Percentiles rank a stretch among this genome's conserved stretches.
These are phyloP conservation scores for Limenitis camilla DNA, from an alignment of 2,888 invertebrate genomes.

Conservation along the genomic window DNA sequence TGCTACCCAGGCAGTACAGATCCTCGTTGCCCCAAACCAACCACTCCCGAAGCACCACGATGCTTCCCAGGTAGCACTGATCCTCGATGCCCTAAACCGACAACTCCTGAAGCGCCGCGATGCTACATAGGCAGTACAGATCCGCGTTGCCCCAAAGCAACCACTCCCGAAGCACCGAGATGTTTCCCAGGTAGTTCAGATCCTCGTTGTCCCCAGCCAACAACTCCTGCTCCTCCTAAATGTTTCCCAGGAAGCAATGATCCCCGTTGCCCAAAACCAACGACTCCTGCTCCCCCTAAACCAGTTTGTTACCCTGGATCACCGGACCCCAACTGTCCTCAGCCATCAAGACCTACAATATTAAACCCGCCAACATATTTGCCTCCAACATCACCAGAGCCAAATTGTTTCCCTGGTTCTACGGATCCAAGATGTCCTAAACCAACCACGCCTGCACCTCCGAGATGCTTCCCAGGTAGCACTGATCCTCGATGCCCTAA, in stretches of 20 bases:
- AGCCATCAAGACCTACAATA: slow-evolving; percentile 27
- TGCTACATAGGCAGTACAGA: slow-evolving; percentile 28
- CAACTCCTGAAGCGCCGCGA: slow-evolving; percentile 27
- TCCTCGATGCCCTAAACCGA: slow-evolving; percentile 29
- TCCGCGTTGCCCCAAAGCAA: slow-evolving; percentile 28
- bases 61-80: slow-evolving; percentile 34
- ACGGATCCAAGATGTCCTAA: slow-evolving; percentile 30
- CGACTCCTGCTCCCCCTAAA: slow-evolving; percentile 33
- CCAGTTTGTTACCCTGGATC: slow-evolving; percentile 34
- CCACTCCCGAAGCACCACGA: slow-evolving; percentile 8
- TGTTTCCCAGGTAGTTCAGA: slow-evolving; percentile 33
- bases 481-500: slow-evolving; percentile 27
- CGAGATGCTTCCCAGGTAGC: slow-evolving; percentile 30
- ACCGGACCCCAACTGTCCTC: slow-evolving; percentile 30
- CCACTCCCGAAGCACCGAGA: slow-evolving; percentile 32
- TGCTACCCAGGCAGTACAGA: slow-evolving; percentile 34
- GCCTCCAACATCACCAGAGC: slow-evolving; percentile 24
- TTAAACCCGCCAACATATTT: slow-evolving; percentile 33
- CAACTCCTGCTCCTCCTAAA: slow-evolving; percentile 26
- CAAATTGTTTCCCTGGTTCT: slow-evolving; percentile 24
- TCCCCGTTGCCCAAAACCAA: slow-evolving; percentile 28
- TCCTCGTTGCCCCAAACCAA: slow-evolving; percentile 35
- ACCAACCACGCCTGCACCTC: slow-evolving; percentile 29
- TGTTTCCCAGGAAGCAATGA: slow-evolving; percentile 29
- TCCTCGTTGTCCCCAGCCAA: slow-evolving; percentile 30